Evolutionary conservation across 2,888 invertebrate species (phyloP).

Genomic region (Ochropleura plecta): DNA sequence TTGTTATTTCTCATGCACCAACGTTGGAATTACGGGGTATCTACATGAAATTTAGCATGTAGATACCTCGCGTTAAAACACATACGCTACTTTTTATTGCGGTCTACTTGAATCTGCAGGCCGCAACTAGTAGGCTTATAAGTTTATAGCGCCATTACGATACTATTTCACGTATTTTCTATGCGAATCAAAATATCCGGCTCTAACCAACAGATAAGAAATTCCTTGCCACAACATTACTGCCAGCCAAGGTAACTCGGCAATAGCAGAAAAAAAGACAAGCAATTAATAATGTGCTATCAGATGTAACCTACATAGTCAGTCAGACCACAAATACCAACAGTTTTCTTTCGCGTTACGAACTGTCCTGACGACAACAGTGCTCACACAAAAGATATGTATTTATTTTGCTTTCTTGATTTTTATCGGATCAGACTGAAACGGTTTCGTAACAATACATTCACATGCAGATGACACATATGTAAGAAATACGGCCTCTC

Average conservation of each 20-base stretch:
- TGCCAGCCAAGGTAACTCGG: background rate
- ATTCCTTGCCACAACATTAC: background rate
- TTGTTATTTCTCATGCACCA: too few species aligned
- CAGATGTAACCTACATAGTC: constrained; percentile 38
- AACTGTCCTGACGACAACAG: constrained; percentile 23
- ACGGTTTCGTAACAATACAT: constrained; percentile 36
- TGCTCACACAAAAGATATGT: background rate
- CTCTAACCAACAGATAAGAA: background rate
- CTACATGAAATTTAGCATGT: too few species aligned
- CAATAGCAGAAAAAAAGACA: background rate
- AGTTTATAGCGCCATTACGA: background rate
- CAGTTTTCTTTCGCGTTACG: constrained; percentile 30
- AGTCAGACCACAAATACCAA: constrained; percentile 17
- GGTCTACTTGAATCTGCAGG: too few species aligned
- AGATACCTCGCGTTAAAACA: too few species aligned
- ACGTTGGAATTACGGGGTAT: too few species aligned
- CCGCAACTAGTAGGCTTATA: background rate
- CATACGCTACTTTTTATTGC: too few species aligned
- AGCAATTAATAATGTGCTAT: constrained; percentile 42
- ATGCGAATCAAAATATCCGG: background rate
- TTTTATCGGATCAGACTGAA: constrained; percentile 30
- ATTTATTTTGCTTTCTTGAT: constrained; percentile 18
- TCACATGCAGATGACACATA: constrained; percentile 39
- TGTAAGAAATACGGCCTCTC: constrained; percentile 53
- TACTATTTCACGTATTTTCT: background rate